Base-by-base conservation (phyloP, 2,113 vertebrate genomes). In the Tetrao urogallus region DNA sequence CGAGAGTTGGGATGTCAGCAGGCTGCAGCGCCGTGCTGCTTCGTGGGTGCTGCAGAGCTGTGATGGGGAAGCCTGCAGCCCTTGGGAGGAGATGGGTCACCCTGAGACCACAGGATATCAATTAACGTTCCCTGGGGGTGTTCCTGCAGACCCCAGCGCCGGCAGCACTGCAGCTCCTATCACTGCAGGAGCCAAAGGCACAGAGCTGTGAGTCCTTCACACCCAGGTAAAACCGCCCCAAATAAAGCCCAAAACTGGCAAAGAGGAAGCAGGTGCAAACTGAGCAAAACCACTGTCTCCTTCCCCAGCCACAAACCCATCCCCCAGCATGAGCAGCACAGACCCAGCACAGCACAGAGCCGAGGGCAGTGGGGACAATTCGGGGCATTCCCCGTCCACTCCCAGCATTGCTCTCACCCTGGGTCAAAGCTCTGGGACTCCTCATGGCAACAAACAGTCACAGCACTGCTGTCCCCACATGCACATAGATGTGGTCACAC, bases 1-100 rank as follows among this genome's bases (percentile, higher is more conserved):
- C 7, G 0, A 15, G 6, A 1, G 0, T 30, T 1, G 10, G 19
- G 64, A 5, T 0, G 17, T 4, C 0, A 57, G 50, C 0, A 48
- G 50, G 84, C 42, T 38, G 74, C 20, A 54, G 10, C 24, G 1
- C 38, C 0, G 61, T 10, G 21, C 6, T 2, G 20, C 64, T 21
- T 10, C 11, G 3, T 20, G 5, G 14, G 32, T 13, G 47, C 38
- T 24, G 21, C 79, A 4, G 6, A 4, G 43, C 42, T 2, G 2
- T 30, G 27, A 24, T 0, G 52, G 25, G 27, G 34, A n/a, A 21
- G 20, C 45, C 43, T 24, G 66, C 32, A n/a, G 45, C 60, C 36
- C 34, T 10, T 8, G 3, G 21, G 48, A 8, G 66, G 22, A 69
- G 66, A 8, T 48, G 30, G 25, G 34, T 20, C 25, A 40, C 17